Evolutionary conservation across 2,113 vertebrate species (phyloP).

Genomic region (Esox niger): DNA sequence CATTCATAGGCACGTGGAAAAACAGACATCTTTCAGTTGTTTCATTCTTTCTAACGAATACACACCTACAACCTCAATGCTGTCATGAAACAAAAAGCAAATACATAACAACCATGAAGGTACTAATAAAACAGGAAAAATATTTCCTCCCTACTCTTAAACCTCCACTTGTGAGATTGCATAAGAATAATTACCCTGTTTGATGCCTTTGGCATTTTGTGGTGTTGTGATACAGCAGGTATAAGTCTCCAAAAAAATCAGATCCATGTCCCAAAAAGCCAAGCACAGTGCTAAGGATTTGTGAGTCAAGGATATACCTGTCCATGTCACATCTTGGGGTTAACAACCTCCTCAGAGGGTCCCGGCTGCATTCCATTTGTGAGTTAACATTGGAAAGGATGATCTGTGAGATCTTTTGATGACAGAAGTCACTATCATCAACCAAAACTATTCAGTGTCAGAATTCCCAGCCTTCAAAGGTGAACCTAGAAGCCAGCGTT

Average conservation of each 20-base stretch:
- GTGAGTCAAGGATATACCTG: not conserved
- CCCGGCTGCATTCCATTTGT: constrained; percentile 1
- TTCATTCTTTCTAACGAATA: not conserved
- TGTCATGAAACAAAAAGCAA: not conserved
- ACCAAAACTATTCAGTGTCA: constrained; percentile 3
- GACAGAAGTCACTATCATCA: constrained; percentile 7
- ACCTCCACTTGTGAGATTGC: not conserved
- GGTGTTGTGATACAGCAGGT: constrained; percentile 1
- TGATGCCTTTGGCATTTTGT: not conserved
- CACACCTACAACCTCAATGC: constrained; percentile 4
- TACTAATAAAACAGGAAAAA: not conserved
- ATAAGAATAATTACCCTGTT: constrained; percentile 17
- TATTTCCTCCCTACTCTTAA: constrained; percentile 9
- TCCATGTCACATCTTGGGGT: not conserved
- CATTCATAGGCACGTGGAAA: no score
- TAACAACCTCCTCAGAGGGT: no score
- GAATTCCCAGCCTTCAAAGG: no score
- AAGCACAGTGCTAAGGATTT: not conserved
- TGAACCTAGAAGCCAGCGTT: no score
- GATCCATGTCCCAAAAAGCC: not conserved
- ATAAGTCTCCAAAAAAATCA: constrained; percentile 22
- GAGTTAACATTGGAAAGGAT: not conserved
- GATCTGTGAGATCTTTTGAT: not conserved
- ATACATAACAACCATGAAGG: not conserved
- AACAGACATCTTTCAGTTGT: no score